Evolutionary conservation across 2,888 invertebrate genomes (phyloP), one percentile per base, ranked within the genome.

Genomic region (Cyaniris semiargus): DNA sequence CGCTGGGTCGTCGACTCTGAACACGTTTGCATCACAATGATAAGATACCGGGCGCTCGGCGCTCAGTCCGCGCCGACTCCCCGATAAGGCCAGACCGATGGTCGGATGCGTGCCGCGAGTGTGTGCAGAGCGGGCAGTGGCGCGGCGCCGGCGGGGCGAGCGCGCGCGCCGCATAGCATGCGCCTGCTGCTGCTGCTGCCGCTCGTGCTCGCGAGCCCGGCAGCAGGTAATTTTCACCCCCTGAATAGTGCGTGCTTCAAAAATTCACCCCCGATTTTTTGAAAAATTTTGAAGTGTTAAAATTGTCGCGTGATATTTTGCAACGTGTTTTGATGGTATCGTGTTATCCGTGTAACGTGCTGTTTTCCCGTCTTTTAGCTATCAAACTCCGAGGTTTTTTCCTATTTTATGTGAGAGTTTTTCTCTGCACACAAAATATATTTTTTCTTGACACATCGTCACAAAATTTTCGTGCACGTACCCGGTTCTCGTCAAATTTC

Each of bases 171-270:
- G 81, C 85, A 87, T 90, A 91, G 91, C 91, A 93, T 93, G 93
- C 93, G 91, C 90, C 90, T 91, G 90, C 91, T 90, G 84, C 85
- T 92, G 88, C 90, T 92, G 91, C 89, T 92, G 90, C 90, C 91
- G 89, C 91, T 94, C 88, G 87, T 92, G 88, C 91, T 93, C 84
- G 90, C 89, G 89, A 90, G 89, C 87, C 92, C 92, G 88, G 91
- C 91, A 86, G 89, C 91, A 90, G 93, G 93, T 93, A 84, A 92
- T 44, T 13, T 87, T 79, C 2, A 53, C 13, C 53, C 58, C 58
- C 38, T n/a, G 44, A 44, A 44, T 10, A 76, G 70, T 77, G 77
- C 53, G 70, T 70, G n/a, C 21, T 8, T 0, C 10, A 58, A 60
- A 66, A 27, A 31, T 31, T 18, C 27, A 31, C 34, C 38, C 31